These are phyloP conservation scores for Eolophus roseicapilla DNA, from an alignment of 2,113 vertebrate species.

Conservation along the genomic window DNA sequence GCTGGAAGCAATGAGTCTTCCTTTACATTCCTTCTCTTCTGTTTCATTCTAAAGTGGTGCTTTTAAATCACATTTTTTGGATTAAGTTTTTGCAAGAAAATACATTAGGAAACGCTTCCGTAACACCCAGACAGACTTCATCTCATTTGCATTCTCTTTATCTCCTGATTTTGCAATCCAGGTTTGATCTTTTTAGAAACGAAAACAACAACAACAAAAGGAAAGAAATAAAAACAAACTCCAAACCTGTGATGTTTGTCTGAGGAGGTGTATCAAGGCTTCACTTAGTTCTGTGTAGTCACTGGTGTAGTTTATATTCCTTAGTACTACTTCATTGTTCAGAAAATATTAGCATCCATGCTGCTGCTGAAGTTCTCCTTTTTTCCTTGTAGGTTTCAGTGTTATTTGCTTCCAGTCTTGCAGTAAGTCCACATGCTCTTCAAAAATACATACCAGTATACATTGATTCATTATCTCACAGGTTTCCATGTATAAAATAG, in stretches of 20 bases:
- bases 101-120: background rate
- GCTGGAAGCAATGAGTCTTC: background rate
- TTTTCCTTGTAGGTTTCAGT: background rate
- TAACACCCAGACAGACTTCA: background rate
- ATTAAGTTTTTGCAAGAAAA: background rate
- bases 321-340: background rate
- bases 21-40: background rate
- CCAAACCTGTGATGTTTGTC: background rate
- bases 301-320: background rate
- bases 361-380: background rate
- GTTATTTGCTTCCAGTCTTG: background rate
- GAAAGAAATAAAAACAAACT: background rate
- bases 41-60: background rate
- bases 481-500: background rate
- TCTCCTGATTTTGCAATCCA: constrained; percentile 12
- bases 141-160: constrained; percentile 16
- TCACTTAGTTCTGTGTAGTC: background rate
- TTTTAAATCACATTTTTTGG: background rate
- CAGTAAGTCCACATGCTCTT: background rate
- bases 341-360: background rate
- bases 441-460: background rate
- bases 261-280: background rate
- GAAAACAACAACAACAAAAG: background rate
- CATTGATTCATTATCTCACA: background rate
- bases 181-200: background rate